Evolutionary conservation across 2,797 vertebrate genomes (phyloP).

Genomic region (Coregonus ussuriensis): DNA sequence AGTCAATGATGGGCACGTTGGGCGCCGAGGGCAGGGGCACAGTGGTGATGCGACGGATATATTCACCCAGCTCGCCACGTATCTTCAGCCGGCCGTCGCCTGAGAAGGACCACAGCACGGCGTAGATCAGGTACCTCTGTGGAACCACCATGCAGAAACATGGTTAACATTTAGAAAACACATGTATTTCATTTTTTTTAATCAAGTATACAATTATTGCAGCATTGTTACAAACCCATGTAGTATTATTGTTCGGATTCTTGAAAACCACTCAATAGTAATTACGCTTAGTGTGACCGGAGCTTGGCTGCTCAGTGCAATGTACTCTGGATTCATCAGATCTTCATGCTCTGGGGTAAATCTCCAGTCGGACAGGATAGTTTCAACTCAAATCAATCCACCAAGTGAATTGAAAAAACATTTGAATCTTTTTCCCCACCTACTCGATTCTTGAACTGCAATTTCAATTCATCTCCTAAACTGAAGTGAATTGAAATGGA

Average conservation of each 20-base stretch:
- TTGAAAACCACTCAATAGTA: too few species aligned
- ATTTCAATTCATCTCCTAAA: background rate
- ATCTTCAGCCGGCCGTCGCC: conserved; percentile 97
- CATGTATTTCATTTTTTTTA: too few species aligned
- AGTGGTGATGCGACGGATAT: conserved; percentile 95
- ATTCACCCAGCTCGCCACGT: conserved; percentile 95
- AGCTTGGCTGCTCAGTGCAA: background rate
- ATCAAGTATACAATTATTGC: too few species aligned
- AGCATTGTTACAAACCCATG: too few species aligned
- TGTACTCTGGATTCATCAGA: background rate
- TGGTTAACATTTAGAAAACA: background rate
- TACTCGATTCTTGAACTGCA: background rate
- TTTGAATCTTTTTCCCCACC: background rate
- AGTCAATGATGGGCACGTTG: conserved; percentile 97
- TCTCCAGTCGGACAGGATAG: background rate
- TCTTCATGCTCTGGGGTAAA: background rate
- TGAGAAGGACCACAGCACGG: conserved; percentile 98
- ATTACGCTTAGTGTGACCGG: too few species aligned
- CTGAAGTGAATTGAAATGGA: background rate
- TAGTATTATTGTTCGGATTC: too few species aligned
- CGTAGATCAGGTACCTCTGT: conserved; percentile 94
- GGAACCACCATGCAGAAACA: background rate
- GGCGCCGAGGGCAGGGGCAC: conserved; percentile 91
- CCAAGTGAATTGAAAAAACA: background rate
- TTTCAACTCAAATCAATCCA: background rate